Conservation (phyloP, 2,113 vertebrate species). For the Xiphophorus maculatus region DNA sequence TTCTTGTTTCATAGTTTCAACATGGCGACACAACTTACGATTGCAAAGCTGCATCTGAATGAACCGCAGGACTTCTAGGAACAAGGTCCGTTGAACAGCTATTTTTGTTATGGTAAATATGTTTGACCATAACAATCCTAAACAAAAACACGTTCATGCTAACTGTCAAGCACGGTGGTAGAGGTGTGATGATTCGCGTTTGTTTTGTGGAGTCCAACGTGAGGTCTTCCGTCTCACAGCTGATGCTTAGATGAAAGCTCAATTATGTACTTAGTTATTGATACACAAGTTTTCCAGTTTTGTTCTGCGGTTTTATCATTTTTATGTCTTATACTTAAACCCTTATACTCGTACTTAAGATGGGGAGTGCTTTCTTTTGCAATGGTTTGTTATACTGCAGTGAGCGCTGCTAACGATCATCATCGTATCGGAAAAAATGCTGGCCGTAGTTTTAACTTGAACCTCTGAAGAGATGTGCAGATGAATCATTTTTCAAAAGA, state of each 20-base stretch:
- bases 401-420: slow-evolving; percentile 3
- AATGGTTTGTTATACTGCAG: neutral
- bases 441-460: neutral
- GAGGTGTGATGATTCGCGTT: too few species aligned
- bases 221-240: too few species aligned
- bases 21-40: too few species aligned
- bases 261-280: neutral
- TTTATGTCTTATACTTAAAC: neutral
- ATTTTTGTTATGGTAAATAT: neutral
- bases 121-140: too few species aligned
- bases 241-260: neutral
- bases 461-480: neutral
- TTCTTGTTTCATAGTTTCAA: too few species aligned
- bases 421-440: neutral
- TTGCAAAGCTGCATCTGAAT: neutral
- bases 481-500: neutral
- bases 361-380: neutral
- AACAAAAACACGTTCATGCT: too few species aligned
- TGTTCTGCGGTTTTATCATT: neutral
- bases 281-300: neutral
- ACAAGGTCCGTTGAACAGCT: too few species aligned
- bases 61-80: neutral
- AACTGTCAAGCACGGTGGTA: too few species aligned
- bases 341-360: neutral
- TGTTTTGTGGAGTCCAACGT: too few species aligned